A percentile compares a stretch with the other conserved stretches of the same genome.
phyloP scores from a whole-genome alignment of 2,113 vertebrate species.

The Anser brachyrhynchus region DNA sequence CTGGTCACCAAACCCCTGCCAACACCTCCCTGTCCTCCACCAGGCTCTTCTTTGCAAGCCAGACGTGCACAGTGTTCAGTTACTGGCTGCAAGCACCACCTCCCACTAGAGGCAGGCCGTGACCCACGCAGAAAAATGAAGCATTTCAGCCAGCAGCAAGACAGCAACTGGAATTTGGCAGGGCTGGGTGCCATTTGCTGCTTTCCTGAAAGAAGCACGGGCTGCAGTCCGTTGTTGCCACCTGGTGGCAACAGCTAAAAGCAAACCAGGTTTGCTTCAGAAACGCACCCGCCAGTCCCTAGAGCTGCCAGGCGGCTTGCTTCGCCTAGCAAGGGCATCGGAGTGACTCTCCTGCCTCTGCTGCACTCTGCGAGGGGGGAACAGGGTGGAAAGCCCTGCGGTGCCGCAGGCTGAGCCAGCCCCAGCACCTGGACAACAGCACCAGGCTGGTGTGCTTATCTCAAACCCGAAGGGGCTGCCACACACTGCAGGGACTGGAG shows the following conservation, averaged over 20 bases:
- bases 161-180: not conserved
- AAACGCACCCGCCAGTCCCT: rapidly evolving
- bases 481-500: rapidly evolving
- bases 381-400: not conserved
- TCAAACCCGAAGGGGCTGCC: not conserved
- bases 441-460: not conserved
- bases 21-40: not conserved
- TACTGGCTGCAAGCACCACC: not conserved
- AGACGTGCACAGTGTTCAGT: rapidly evolving
- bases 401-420: not conserved
- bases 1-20: not conserved
- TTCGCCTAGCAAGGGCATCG: rapidly evolving
- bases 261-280: not conserved
- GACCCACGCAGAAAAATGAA: not conserved
- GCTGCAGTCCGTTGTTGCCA: conserved; percentile 22
- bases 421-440: not conserved
- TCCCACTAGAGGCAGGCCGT: not conserved
- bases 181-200: rapidly evolving
- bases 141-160: not conserved
- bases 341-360: not conserved
- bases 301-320: rapidly evolving
- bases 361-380: rapidly evolving
- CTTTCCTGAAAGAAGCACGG: not conserved
- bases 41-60: not conserved
- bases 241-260: not conserved